Conservation (phyloP, 2,113 vertebrate genomes). For the Salvelinus fontinalis region DNA sequence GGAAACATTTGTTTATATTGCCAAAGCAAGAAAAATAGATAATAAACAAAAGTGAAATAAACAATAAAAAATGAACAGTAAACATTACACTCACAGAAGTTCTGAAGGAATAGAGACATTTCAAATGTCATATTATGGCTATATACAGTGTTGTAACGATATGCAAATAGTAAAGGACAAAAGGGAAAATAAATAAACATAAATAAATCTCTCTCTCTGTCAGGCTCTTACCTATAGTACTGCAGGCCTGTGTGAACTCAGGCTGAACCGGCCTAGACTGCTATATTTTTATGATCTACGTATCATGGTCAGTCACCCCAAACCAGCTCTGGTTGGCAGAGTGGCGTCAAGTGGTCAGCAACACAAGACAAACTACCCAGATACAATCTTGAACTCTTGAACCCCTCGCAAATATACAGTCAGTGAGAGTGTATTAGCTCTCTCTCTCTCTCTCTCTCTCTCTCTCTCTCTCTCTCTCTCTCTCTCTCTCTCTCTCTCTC, state of each 20-base stretch:
- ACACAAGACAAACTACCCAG: conserved; percentile 60
- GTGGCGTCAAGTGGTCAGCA: conserved; percentile 65
- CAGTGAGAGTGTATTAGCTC: conserved; percentile 35
- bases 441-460: conserved; percentile 2
- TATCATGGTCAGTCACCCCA: conserved; percentile 70
- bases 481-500: neutral
- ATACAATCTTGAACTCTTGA: conserved; percentile 68
- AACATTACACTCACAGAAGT: no score
- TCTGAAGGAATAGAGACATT: no score
- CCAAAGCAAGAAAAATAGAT: no score
- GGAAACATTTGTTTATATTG: no score
- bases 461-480: neutral
- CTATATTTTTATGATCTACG: conserved; percentile 62
- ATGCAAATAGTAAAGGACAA: no score
- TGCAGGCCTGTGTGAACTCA: conserved; percentile 61
- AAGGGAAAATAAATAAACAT: no score
- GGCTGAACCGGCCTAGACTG: conserved; percentile 58
- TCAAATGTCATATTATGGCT: no score
- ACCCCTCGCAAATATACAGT: conserved; percentile 56
- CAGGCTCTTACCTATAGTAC: neutral
- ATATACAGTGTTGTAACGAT: no score
- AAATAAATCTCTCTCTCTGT: neutral
- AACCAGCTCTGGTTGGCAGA: conserved; percentile 68
- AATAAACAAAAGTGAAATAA: no score
- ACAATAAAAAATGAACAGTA: no score